These are phyloP conservation scores for Trissolcus brochymenae DNA, from an alignment of 2,888 invertebrate species.

Conservation along the genomic window DNA sequence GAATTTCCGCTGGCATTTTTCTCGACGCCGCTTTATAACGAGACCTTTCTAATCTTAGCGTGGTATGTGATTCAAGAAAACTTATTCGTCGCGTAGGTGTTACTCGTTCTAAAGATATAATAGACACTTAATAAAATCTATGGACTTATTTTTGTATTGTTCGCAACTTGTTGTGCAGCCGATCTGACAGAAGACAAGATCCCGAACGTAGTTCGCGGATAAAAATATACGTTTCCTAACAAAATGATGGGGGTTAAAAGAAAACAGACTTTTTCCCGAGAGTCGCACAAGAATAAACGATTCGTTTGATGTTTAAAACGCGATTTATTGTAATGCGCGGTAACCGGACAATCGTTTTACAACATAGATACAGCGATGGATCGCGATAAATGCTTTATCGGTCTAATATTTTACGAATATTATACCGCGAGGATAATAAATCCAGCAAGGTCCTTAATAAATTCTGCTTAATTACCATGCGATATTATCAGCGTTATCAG, in stretches of 20 bases:
- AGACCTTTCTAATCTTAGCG: conserved; percentile 47
- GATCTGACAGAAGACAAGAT: conserved; percentile 42
- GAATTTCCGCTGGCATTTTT: conserved; percentile 29
- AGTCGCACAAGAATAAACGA: too few relatives aligned
- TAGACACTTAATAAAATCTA: conserved; percentile 45
- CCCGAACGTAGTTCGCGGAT: background rate
- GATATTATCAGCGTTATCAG: conserved; percentile 56
- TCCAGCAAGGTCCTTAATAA: conserved; percentile 54
- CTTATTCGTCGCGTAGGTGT: conserved; percentile 43
- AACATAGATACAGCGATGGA: conserved; percentile 53
- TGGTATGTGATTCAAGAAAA: conserved; percentile 39
- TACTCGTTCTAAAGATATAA: conserved; percentile 45
- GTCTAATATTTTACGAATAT: conserved; percentile 57
- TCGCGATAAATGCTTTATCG: conserved; percentile 55
- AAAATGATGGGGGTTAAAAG: too few relatives aligned
- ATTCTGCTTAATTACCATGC: conserved; percentile 54
- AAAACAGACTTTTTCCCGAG: too few relatives aligned
- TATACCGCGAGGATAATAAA: conserved; percentile 43
- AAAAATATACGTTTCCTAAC: background rate
- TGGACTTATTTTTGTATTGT: conserved; percentile 53
- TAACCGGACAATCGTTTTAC: conserved; percentile 51
- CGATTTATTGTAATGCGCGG: conserved; percentile 44
- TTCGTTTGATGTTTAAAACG: conserved; percentile 6
- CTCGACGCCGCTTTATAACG: conserved; percentile 22
- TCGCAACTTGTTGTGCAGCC: conserved; percentile 32